Evolutionary conservation across 2,888 invertebrate genomes (phyloP).

Genomic region (Glaucopsyche alexis): DNA sequence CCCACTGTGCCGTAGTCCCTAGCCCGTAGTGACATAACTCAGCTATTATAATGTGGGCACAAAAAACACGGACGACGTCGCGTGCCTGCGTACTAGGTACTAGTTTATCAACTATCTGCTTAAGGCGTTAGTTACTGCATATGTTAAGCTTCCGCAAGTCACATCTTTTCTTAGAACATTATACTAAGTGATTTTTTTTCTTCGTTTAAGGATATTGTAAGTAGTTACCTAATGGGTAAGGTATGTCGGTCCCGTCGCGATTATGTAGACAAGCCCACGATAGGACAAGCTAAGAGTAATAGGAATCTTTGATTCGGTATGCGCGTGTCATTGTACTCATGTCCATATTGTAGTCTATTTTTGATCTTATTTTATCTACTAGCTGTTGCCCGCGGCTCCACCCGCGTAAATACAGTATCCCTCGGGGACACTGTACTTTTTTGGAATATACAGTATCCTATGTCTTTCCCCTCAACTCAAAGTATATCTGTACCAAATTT

Average conservation of each 20-base stretch:
- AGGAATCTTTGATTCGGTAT: not conserved
- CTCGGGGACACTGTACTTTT: too few relatives aligned
- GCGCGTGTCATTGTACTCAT: not conserved
- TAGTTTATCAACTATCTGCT: slow-evolving; percentile 62
- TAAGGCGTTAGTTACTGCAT: slow-evolving; percentile 52
- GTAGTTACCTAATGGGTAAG: not conserved
- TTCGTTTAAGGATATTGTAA: slow-evolving; percentile 14
- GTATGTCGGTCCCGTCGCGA: slow-evolving; percentile 9
- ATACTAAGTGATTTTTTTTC: slow-evolving; percentile 11
- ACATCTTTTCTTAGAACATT: slow-evolving; percentile 43
- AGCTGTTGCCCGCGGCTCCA: too few relatives aligned
- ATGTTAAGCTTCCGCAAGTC: slow-evolving; percentile 61
- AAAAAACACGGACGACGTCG: slow-evolving; percentile 60
- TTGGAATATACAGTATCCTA: too few relatives aligned
- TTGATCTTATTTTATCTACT: too few relatives aligned
- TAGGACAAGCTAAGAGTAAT: not conserved
- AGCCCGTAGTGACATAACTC: slow-evolving; percentile 65
- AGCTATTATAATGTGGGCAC: slow-evolving; percentile 69
- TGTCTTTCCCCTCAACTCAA: too few relatives aligned
- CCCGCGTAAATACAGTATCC: too few relatives aligned
- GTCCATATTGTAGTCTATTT: not conserved
- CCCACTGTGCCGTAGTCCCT: slow-evolving; percentile 44
- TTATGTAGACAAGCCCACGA: not conserved
- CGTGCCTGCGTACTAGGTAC: slow-evolving; percentile 66
- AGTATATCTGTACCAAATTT: too few relatives aligned